Conservation (phyloP, 1,140 invertebrate species). For the Trissolcus basalis region DNA sequence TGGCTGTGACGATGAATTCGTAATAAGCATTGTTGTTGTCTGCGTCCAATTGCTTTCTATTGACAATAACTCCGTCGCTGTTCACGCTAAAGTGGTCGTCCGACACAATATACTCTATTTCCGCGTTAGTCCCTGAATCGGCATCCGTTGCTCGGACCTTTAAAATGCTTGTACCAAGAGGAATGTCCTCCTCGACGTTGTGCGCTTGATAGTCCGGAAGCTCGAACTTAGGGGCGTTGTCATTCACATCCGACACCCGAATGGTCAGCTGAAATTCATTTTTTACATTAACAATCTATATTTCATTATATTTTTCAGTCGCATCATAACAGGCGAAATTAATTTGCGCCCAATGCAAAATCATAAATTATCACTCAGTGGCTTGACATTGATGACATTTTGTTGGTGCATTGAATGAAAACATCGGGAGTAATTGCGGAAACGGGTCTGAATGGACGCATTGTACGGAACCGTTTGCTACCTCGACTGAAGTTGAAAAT, state of each 20-base stretch:
- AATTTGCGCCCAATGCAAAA: too few species aligned
- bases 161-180: slow-evolving; percentile 91
- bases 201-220: slow-evolving; percentile 96
- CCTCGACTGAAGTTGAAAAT: slow-evolving; percentile 95
- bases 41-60: slow-evolving; percentile 94
- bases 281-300: not conserved
- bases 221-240: slow-evolving; percentile 96
- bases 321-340: too few species aligned
- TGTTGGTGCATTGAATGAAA: slow-evolving; percentile 2
- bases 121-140: slow-evolving; percentile 94
- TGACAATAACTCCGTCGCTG: slow-evolving; percentile 91
- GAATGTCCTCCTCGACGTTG: slow-evolving; percentile 95
- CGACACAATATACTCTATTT: slow-evolving; percentile 93
- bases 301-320: too few species aligned
- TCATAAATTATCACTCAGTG: too few species aligned
- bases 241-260: slow-evolving; percentile 94
- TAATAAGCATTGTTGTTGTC: slow-evolving; percentile 98
- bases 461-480: slow-evolving; percentile 70
- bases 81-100: slow-evolving; percentile 96
- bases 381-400: not conserved
- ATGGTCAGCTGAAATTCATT: slow-evolving; percentile 85
- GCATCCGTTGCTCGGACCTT: slow-evolving; percentile 95
- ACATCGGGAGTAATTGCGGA: not conserved
- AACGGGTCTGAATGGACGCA: slow-evolving; percentile 9
- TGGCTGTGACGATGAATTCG: slow-evolving; percentile 93